Conservation (phyloP, 2,797 vertebrate species). For the Myotis daubentonii region DNA sequence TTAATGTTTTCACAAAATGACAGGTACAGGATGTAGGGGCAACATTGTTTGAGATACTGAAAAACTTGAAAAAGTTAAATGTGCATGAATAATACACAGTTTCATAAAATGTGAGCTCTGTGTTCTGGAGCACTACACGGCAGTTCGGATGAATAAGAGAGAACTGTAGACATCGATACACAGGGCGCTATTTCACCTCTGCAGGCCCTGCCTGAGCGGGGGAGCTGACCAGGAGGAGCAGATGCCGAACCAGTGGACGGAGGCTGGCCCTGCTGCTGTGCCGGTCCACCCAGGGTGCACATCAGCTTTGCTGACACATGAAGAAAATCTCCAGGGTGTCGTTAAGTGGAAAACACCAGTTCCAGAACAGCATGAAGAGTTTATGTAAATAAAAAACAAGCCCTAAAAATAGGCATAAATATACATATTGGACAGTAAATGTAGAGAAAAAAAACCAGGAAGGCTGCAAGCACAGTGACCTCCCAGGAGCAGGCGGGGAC, state of each 20-base stretch:
- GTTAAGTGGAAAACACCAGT: slow-evolving; percentile 57
- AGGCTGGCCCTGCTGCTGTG: background rate
- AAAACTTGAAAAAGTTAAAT: background rate
- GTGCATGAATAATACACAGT: background rate
- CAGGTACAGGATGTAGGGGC: background rate
- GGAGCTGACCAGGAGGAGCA: background rate
- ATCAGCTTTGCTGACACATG: slow-evolving; percentile 44
- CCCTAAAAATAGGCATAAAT: slow-evolving; percentile 48
- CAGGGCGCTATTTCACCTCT: background rate
- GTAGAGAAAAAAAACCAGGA: background rate
- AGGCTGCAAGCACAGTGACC: background rate
- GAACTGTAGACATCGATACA: rapidly evolving
- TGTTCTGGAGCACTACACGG: rapidly evolving
- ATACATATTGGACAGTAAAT: background rate
- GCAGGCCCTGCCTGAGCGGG: rapidly evolving
- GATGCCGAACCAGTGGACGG: background rate
- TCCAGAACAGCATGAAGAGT: background rate
- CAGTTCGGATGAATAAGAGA: background rate
- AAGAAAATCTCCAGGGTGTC: slow-evolving; percentile 22
- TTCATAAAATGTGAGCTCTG: too few species aligned
- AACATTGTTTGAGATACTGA: background rate
- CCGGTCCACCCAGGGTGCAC: background rate
- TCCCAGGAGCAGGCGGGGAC: rapidly evolving
- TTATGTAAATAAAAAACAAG: slow-evolving; percentile 64
- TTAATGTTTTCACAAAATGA: background rate